Evolutionary conservation across 2,797 vertebrate species (phyloP).

Genomic region (Catostomus latipinnis): DNA sequence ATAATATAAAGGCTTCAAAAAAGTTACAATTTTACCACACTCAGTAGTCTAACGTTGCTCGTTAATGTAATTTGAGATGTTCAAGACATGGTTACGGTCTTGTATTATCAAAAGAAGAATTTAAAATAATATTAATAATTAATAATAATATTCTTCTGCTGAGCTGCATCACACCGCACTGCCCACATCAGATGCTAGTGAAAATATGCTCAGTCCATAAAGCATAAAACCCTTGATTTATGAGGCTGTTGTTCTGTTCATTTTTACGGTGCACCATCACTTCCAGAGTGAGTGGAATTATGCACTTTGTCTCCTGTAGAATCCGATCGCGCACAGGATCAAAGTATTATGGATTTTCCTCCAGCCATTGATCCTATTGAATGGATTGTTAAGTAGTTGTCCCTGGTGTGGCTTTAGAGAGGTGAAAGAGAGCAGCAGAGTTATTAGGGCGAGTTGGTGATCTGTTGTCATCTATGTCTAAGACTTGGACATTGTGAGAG

Average conservation of each 20-base stretch:
- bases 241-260: constrained; percentile 53
- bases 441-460: constrained; percentile 35
- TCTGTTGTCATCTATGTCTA: constrained; percentile 17
- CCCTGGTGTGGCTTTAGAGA: constrained; percentile 65
- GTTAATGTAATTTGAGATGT: too few species aligned
- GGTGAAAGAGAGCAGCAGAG: constrained; percentile 21
- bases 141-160: not conserved
- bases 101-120: too few species aligned
- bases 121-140: not conserved
- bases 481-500: constrained; percentile 20
- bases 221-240: constrained; percentile 49
- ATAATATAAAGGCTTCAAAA: too few species aligned
- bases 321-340: constrained; percentile 71
- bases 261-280: constrained; percentile 60
- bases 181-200: not conserved
- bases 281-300: constrained; percentile 60
- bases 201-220: not conserved
- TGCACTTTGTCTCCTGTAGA: constrained; percentile 64
- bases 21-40: too few species aligned
- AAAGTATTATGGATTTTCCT: constrained; percentile 74
- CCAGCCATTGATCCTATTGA: constrained; percentile 75
- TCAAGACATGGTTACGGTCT: too few species aligned
- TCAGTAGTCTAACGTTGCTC: too few species aligned
- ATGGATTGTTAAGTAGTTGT: constrained; percentile 72
- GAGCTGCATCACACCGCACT: not conserved